These are phyloP conservation scores for Sarcophaga bullata DNA, from an alignment of 1,140 invertebrate species.

Conservation along the genomic window DNA sequence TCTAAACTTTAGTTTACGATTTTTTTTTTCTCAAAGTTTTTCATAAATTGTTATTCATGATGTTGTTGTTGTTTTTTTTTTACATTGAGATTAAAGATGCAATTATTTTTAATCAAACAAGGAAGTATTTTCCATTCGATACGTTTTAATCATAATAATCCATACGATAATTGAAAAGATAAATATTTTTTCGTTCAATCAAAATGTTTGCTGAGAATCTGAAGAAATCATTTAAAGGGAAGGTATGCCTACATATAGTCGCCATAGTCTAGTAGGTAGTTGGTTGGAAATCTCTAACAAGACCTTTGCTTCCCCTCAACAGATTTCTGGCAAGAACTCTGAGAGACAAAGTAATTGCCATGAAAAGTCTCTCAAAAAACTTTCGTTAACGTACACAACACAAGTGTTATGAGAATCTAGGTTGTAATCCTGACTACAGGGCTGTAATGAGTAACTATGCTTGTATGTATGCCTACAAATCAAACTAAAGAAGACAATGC, in stretches of 20 bases:
- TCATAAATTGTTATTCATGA: constrained; percentile 9
- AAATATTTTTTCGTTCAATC: constrained; percentile 3
- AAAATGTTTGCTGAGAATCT: not conserved
- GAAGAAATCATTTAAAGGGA: not conserved
- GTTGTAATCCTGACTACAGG: too few relatives aligned
- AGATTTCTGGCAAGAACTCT: too few relatives aligned
- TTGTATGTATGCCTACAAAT: too few relatives aligned
- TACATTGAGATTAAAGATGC: not conserved
- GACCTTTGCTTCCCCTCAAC: too few relatives aligned
- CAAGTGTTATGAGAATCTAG: too few relatives aligned
- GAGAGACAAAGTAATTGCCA: too few relatives aligned
- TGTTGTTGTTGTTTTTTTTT: not conserved
- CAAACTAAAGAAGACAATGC: too few relatives aligned
- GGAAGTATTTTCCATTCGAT: constrained; percentile 18
- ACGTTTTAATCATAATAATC: not conserved
- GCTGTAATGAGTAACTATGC: too few relatives aligned
- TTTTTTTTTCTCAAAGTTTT: not conserved
- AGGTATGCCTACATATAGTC: not conserved
- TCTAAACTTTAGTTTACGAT: not conserved
- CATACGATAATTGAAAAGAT: not conserved
- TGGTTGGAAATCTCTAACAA: too few relatives aligned
- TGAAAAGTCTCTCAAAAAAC: too few relatives aligned
- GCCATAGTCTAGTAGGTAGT: too few relatives aligned
- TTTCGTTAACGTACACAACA: too few relatives aligned
- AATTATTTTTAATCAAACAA: constrained; percentile 23